A percentile compares a stretch with the other conserved stretches of the same genome.
These are phyloP conservation scores for Prostheceraeus crozeri DNA, from an alignment of 2,888 invertebrate genomes.

Conservation along the genomic window DNA sequence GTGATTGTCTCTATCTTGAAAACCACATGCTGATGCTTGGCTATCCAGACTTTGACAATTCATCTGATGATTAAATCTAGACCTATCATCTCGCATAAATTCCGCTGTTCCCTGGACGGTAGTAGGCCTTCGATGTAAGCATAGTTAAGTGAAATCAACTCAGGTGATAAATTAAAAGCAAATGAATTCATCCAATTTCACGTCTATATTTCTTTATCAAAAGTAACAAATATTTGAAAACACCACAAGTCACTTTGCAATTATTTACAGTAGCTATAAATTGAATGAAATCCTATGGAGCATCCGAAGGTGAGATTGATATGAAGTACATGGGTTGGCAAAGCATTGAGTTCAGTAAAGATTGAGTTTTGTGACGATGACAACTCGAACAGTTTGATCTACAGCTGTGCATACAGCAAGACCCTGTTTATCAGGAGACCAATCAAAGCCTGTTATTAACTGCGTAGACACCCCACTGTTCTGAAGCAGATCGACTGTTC, in stretches of 20 bases:
- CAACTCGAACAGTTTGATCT: conserved; percentile 77
- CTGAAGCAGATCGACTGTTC: conserved; percentile 69
- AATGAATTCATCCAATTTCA: no score
- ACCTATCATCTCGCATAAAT: no score
- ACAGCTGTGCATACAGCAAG: conserved; percentile 79
- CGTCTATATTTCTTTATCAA: conserved; percentile 5
- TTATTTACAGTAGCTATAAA: no score
- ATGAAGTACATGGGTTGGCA: background rate
- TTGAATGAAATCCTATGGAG: background rate
- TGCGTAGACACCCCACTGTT: conserved; percentile 74
- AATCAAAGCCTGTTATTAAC: conserved; percentile 79
- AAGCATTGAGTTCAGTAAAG: conserved; percentile 21
- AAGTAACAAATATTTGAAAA: background rate
- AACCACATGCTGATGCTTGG: no score
- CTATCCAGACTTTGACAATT: no score
- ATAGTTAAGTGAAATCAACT: no score
- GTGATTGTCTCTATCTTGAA: no score
- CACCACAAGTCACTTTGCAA: background rate
- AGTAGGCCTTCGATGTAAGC: no score
- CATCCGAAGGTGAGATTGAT: background rate
- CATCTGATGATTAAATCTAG: no score
- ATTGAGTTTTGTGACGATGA: conserved; percentile 79
- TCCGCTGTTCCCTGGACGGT: no score
- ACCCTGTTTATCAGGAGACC: conserved; percentile 82
- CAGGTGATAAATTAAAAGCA: no score